phyloP scores from a whole-genome alignment of 2,797 vertebrate species.

The Tenualosa thibaudeaui region DNA sequence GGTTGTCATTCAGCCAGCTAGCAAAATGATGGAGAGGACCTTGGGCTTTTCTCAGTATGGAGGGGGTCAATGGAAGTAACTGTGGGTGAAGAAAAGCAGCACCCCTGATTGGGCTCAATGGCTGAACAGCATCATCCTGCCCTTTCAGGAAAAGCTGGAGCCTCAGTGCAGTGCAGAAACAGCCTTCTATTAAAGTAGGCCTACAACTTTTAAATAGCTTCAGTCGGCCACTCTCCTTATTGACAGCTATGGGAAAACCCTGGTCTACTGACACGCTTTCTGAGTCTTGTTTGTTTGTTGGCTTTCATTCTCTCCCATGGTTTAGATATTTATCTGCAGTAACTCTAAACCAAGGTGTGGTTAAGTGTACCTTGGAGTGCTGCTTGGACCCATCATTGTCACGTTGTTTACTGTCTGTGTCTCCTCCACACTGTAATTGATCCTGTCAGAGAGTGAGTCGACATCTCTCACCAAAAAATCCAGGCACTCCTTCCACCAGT shows the following conservation, averaged over 20 bases:
- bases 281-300: slow-evolving; percentile 16
- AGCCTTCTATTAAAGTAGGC: not conserved
- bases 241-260: slow-evolving; percentile 15
- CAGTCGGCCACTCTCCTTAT: not conserved
- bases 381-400: not conserved
- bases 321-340: slow-evolving; percentile 32
- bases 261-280: slow-evolving; percentile 9
- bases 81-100: not conserved
- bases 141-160: not conserved
- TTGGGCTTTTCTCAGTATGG: not conserved
- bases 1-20: not conserved
- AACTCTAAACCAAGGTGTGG: slow-evolving; percentile 36
- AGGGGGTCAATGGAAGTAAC: not conserved
- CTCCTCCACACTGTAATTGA: slow-evolving; percentile 20
- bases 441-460: slow-evolving; percentile 20
- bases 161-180: not conserved
- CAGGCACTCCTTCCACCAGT: slow-evolving; percentile 27
- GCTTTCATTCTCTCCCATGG: slow-evolving; percentile 14
- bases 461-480: slow-evolving; percentile 34
- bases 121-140: not conserved
- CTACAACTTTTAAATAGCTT: not conserved
- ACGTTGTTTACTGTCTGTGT: slow-evolving; percentile 17
- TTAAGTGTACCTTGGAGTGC: slow-evolving; percentile 17
- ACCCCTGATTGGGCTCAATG: not conserved
- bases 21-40: not conserved